A percentile compares a stretch with the other conserved stretches of the same genome.
phyloP scores from a whole-genome alignment of 2,797 vertebrate species.

The Loris lydekkerianus region DNA sequence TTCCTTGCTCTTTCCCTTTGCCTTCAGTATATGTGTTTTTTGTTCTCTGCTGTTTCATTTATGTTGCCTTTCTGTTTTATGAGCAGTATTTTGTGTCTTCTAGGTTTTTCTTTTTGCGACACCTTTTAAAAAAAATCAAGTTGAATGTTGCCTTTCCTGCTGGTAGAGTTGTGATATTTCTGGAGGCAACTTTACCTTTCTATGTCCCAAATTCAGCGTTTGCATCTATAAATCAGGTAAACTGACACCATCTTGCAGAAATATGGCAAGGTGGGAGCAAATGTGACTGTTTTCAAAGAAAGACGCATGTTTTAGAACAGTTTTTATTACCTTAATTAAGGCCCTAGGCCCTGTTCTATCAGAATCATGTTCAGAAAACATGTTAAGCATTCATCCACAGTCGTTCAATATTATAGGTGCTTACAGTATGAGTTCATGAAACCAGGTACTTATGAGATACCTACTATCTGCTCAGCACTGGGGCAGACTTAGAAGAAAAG shows the following conservation, averaged over 20 bases:
- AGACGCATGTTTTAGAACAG: background rate
- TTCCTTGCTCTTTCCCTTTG: background rate
- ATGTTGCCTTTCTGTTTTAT: background rate
- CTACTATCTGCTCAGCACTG: background rate
- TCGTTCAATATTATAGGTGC: background rate
- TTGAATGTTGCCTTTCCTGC: conserved; percentile 9
- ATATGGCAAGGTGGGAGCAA: background rate
- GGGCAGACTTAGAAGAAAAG: background rate
- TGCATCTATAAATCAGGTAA: background rate
- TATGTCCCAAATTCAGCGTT: background rate
- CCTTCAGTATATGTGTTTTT: background rate
- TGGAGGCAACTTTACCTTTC: background rate
- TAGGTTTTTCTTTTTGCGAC: conserved; percentile 28
- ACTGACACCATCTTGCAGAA: background rate
- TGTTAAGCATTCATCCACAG: conserved; percentile 47
- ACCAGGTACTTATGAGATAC: background rate
- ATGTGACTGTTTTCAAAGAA: background rate
- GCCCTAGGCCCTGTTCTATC: background rate
- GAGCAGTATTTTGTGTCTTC: background rate
- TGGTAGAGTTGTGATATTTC: background rate
- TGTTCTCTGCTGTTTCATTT: background rate
- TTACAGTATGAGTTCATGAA: conserved; percentile 52
- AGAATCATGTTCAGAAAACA: conserved; percentile 43
- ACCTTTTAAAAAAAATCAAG: background rate
- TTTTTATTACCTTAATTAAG: background rate